A percentile compares a stretch with the other conserved stretches of the same genome.
These are phyloP conservation scores for Lepidurus couesii DNA, from an alignment of 1,140 invertebrate genomes.

Conservation along the genomic window DNA sequence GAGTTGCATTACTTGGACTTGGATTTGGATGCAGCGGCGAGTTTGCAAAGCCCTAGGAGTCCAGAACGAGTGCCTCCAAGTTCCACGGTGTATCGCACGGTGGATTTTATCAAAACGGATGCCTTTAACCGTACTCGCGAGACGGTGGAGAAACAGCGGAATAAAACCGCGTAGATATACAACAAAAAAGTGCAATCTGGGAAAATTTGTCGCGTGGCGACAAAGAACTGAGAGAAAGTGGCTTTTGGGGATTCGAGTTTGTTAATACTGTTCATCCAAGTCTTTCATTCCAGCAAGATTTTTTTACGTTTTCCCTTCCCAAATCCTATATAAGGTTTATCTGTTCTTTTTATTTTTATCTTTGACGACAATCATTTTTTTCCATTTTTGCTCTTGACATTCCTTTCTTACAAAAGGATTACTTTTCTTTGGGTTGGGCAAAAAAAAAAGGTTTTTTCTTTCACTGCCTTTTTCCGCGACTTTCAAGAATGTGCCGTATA, in stretches of 20 bases:
- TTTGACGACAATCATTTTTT: background rate
- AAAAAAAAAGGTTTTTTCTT: background rate
- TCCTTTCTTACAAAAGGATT: background rate
- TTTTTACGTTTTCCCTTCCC: background rate
- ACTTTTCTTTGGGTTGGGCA: background rate
- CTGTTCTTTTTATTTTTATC: background rate
- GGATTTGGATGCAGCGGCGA: conserved; percentile 53
- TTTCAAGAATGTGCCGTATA: conserved; percentile 16
- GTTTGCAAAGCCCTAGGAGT: conserved; percentile 37
- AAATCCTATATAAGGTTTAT: background rate
- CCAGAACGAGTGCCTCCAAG: conserved; percentile 45
- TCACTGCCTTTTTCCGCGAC: conserved; percentile 14
- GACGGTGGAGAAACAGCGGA: conserved; percentile 60
- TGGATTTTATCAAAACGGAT: conserved; percentile 85
- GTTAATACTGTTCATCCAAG: conserved; percentile 1
- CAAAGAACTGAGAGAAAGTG: background rate
- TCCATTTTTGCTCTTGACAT: background rate
- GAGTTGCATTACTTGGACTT: conserved; percentile 69
- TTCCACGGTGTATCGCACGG: conserved; percentile 74
- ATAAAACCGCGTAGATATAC: conserved; percentile 23
- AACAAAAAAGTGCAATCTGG: background rate
- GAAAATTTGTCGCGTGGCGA: background rate
- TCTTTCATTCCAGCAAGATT: conserved; percentile 22
- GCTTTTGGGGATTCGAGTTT: background rate
- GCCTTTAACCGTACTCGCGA: conserved; percentile 81